Base-by-base conservation (phyloP, 2,797 vertebrate genomes). In the Eremophila alpestris region DNA sequence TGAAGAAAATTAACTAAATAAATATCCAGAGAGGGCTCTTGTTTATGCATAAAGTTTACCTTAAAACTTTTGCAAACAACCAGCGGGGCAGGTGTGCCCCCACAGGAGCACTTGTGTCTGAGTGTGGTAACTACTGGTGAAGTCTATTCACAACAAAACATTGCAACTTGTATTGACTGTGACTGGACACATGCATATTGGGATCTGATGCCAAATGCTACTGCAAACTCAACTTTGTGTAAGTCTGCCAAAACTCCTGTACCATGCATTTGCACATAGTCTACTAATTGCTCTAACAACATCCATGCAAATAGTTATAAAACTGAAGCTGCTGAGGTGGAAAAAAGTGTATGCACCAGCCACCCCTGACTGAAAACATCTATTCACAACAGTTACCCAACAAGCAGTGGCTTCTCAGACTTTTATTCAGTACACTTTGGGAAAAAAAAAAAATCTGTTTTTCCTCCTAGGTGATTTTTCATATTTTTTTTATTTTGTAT, bases 31-130 rank as follows among this genome's bases (percentile, higher is more conserved):
- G 55, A 93, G 43, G 38, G 6, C 19, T 84, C 80, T 56, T 92
- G 21, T 41, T 95, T 79, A 89, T 80, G 76, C 79, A 92, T 26
- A 94, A 95, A 96, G 82, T 81, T 97, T 97, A 96, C 65, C 77
- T 96, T 95, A 91, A 95, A 97, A 91, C 79, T 94, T 94, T 24
- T 62, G 89, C 90, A 94, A 90, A 89, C 65, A 94, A 87, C 79
- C 93, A 95, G 91, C 75, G 94, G 82, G 80, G 97, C 32, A 76
- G 43, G 46, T 73, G 27, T 76, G 46, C 51, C 34, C 30, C 43
- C 51, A 62, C 13, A 46, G 77, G 19, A 78, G 10, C 40, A 48
- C 36, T 46, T 36, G 15, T 27, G 26, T 30, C 52, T 0, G 1
- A 58, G n/a, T 32, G 58, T 64, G 75, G 9, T 40, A 84, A n/a